These are phyloP conservation scores for Digitonthophagus gazella DNA, from an alignment of 2,888 invertebrate species.

Conservation along the genomic window DNA sequence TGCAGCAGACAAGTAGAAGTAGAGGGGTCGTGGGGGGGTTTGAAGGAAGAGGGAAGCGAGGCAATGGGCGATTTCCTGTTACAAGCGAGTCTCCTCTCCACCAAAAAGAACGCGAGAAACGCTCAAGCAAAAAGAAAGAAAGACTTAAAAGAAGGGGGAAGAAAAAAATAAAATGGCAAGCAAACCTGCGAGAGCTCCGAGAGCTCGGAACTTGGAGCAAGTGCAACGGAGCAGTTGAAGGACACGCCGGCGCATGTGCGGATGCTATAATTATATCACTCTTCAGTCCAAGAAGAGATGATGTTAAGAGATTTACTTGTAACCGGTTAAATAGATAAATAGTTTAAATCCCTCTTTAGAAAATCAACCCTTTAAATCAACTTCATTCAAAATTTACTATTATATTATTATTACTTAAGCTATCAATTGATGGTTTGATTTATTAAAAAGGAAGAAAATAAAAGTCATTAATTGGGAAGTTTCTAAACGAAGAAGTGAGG, in stretches of 20 bases:
- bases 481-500: neutral
- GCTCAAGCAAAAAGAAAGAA: constrained; percentile 6
- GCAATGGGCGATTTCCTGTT: neutral
- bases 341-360: too few relatives aligned
- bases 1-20: neutral
- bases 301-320: neutral
- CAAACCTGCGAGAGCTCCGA: neutral
- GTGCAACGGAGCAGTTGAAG: constrained; percentile 39
- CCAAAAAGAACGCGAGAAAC: neutral
- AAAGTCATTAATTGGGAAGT: too few relatives aligned
- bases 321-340: too few relatives aligned
- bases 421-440: too few relatives aligned
- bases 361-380: too few relatives aligned
- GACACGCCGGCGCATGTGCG: constrained; percentile 33
- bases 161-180: constrained; percentile 17
- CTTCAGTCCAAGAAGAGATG: neutral
- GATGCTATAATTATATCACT: constrained; percentile 47
- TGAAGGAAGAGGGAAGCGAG: neutral
- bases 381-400: too few relatives aligned
- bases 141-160: neutral
- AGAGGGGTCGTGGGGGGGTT: neutral
- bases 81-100: neutral
- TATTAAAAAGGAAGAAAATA: too few relatives aligned
- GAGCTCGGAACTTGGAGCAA: constrained; percentile 32
- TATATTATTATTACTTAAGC: too few relatives aligned